A percentile compares a stretch with the other conserved stretches of the same genome.
Evolutionary conservation across 2,888 invertebrate genomes (phyloP).

Genomic region (Eupithecia subfuscata): DNA sequence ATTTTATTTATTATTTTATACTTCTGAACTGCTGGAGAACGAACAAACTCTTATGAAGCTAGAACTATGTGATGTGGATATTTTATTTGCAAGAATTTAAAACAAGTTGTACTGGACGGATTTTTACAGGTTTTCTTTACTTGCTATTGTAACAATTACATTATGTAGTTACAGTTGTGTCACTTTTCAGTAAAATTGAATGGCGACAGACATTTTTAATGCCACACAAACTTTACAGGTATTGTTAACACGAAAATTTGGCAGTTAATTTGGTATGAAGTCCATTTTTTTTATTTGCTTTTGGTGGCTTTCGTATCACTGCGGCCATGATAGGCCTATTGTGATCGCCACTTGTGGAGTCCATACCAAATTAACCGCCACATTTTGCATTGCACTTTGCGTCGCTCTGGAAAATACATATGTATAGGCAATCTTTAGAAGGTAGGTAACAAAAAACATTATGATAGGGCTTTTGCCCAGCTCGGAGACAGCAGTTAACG

Average conservation of each 20-base stretch:
- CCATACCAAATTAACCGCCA: not conserved
- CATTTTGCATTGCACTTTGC: not conserved
- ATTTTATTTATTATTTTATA: too few relatives aligned
- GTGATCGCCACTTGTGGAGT: too few relatives aligned
- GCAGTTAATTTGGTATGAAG: not conserved
- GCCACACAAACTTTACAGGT: not conserved
- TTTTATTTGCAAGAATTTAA: conserved; percentile 1
- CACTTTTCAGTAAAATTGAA: not conserved
- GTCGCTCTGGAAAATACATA: not conserved
- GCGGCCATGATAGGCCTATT: too few relatives aligned
- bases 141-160: not conserved
- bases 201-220: not conserved
- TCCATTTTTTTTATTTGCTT: too few relatives aligned
- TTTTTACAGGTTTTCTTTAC: not conserved
- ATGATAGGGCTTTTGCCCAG: not conserved
- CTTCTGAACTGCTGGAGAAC: not conserved
- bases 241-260: not conserved
- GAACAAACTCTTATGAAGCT: not conserved
- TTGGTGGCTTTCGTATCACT: too few relatives aligned
- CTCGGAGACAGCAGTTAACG: not conserved
- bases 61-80: not conserved
- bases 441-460: not conserved
- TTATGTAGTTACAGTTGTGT: not conserved
- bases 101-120: conserved; percentile 22
- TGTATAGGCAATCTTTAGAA: not conserved